These are phyloP conservation scores for Poecile atricapillus DNA, from an alignment of 2,113 vertebrate genomes.

Conservation along the genomic window DNA sequence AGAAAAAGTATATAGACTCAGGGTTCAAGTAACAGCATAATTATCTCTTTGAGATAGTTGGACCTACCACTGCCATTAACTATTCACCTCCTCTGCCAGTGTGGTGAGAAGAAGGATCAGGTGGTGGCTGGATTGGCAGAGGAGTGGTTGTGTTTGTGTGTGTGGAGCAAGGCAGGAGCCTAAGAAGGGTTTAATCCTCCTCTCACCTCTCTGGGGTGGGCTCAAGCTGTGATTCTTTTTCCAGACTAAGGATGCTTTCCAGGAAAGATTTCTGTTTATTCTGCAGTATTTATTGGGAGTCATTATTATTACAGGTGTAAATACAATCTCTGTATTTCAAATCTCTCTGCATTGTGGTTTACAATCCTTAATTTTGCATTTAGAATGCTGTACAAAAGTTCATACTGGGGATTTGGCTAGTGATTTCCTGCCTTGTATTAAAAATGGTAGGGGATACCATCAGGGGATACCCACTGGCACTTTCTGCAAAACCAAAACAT, in stretches of 20 bases:
- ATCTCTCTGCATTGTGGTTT: neutral
- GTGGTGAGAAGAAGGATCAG: neutral
- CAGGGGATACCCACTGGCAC: neutral
- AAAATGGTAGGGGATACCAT: neutral
- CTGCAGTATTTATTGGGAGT: neutral
- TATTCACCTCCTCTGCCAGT: neutral
- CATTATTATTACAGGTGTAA: neutral
- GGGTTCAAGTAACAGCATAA: neutral
- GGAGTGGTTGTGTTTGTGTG: neutral
- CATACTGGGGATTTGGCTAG: neutral
- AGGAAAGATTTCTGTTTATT: neutral
- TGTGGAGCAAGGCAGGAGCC: neutral
- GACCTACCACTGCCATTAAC: neutral
- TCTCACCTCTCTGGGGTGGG: neutral
- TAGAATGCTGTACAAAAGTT: neutral
- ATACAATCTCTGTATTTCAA: neutral
- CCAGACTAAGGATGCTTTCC: neutral
- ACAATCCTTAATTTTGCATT: neutral
- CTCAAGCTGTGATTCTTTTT: neutral
- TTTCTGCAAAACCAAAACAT: neutral
- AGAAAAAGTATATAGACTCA: neutral
- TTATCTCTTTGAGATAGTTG: neutral
- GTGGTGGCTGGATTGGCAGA: neutral
- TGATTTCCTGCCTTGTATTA: neutral
- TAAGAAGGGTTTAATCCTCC: neutral